Conservation (phyloP, 2,888 invertebrate species). For the Odontomyia ornata region DNA sequence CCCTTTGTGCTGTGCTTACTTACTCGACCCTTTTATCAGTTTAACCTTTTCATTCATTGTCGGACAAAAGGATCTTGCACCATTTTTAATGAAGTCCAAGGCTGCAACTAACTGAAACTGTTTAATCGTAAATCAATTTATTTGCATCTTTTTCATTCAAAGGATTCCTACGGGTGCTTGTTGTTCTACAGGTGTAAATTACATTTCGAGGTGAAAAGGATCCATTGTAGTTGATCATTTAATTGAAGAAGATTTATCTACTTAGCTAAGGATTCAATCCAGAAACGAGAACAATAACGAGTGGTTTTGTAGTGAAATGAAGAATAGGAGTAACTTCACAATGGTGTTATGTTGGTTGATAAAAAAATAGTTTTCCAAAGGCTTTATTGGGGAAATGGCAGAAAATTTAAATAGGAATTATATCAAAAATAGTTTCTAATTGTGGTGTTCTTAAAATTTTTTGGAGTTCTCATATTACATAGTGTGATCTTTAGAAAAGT, state of each 20-base stretch:
- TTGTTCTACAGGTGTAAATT: slow-evolving; percentile 34
- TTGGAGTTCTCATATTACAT: too few relatives aligned
- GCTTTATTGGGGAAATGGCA: too few relatives aligned
- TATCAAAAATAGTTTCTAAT: too few relatives aligned
- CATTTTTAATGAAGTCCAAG: background rate
- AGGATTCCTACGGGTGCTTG: background rate
- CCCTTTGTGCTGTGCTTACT: slow-evolving; percentile 7
- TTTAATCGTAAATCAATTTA: slow-evolving; percentile 23
- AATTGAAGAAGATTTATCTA: slow-evolving; percentile 31
- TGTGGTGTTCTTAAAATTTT: too few relatives aligned
- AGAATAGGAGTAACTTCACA: too few relatives aligned
- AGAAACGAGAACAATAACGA: too few relatives aligned
- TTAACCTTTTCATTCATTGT: slow-evolving; percentile 26
- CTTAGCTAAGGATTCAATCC: background rate
- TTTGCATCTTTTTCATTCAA: slow-evolving; percentile 37
- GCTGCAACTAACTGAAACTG: background rate
- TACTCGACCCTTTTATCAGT: background rate
- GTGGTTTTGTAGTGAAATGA: too few relatives aligned
- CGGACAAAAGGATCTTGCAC: background rate
- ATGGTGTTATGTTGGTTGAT: too few relatives aligned
- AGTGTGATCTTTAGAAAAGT: too few relatives aligned
- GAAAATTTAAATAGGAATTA: too few relatives aligned
- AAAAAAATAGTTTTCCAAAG: too few relatives aligned
- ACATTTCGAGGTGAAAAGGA: background rate
- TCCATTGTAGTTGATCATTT: slow-evolving; percentile 30